A percentile compares a stretch with the other conserved stretches of the same genome.
These are phyloP conservation scores for Carcinoscorpius rotundicauda DNA, from an alignment of 1,140 invertebrate species.

Conservation along the genomic window DNA sequence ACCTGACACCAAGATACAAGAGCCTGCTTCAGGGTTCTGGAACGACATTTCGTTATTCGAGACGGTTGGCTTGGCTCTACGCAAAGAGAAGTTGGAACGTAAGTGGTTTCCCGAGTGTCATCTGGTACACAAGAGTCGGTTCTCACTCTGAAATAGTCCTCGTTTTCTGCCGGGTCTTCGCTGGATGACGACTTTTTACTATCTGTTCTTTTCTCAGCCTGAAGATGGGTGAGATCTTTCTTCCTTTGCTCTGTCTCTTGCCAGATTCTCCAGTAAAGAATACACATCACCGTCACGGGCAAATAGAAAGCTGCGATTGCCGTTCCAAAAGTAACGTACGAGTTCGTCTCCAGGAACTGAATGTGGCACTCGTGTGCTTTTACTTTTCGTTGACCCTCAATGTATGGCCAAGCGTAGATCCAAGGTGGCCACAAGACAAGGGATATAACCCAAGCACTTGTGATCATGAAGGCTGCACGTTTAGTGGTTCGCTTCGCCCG, in stretches of 20 bases:
- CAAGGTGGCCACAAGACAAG: conserved; percentile 44
- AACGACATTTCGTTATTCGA: conserved; percentile 9
- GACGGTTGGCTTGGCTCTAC: conserved; percentile 10
- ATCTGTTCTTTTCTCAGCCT: conserved; percentile 78
- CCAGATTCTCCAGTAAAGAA: conserved; percentile 58
- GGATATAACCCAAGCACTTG: conserved; percentile 31
- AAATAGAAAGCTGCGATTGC: conserved; percentile 44
- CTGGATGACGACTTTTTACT: conserved; percentile 84
- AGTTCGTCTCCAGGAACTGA: conserved; percentile 42
- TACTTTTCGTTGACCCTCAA: conserved; percentile 36
- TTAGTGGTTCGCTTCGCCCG: conserved; percentile 40
- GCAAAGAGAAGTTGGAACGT: conserved; percentile 15
- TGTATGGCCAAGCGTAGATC: conserved; percentile 45
- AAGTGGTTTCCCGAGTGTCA: conserved; percentile 12
- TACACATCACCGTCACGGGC: conserved; percentile 35
- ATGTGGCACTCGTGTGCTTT: conserved; percentile 41
- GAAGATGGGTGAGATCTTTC: conserved; percentile 83
- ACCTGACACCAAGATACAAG: conserved; percentile 25
- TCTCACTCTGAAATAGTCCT: conserved; percentile 11
- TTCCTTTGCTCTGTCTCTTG: conserved; percentile 90
- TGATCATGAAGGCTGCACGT: conserved; percentile 41
- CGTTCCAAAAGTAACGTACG: conserved; percentile 39
- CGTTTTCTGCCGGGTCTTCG: conserved; percentile 21
- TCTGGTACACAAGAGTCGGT: conserved; percentile 18
- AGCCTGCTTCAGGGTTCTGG: conserved; percentile 13